Base-by-base conservation (phyloP, 2,888 invertebrate species). In the Corythucha ciliata region DNA sequence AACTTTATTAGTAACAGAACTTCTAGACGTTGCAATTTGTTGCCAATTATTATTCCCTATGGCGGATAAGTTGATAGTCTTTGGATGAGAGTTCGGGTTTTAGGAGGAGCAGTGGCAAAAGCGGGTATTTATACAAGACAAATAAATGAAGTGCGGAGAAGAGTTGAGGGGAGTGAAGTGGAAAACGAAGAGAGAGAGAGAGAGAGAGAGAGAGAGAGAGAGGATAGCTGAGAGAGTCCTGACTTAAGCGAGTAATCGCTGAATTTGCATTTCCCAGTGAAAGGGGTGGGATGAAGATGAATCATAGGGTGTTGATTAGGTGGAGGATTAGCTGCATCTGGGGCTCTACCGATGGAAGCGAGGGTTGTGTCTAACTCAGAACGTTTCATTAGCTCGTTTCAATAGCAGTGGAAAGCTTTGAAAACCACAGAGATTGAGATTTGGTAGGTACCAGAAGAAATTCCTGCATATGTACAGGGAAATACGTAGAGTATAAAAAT, bases 271-370 rank as follows among this genome's bases (percentile, higher is more conserved):
- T n/a, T n/a, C n/a, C n/a, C n/a, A n/a, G n/a, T n/a, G n/a, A 52
- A 52, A 37, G 53, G 53, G 53, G 33, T 40, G 20, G 20, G 41
- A 48, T 37, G 48, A 46, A 53, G 53, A 53, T 53, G 53, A 53
- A 53, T 53, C 53, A 53, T 53, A 48, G 48, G 36, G 53, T 53
- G 53, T 53, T 53, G 53, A 53, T 53, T 53, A 53, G 47, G 27
- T n/a, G 48, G 37, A 29, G 53, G 46, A 53, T 53, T 53, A 53
- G 46, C 46, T 33, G 53, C 53, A 53, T 53, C 53, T 53, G 53
- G 53, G 46, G 16, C 32, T n/a, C n/a, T n/a, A n/a, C n/a, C n/a
- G n/a, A n/a, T n/a, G n/a, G n/a, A n/a, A n/a, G n/a, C n/a, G n/a
- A n/a, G n/a, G n/a, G n/a, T n/a, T n/a, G n/a, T n/a, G n/a, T n/a